Conservation (phyloP, 2,888 invertebrate species). For the Lepidochitona cinerea region DNA sequence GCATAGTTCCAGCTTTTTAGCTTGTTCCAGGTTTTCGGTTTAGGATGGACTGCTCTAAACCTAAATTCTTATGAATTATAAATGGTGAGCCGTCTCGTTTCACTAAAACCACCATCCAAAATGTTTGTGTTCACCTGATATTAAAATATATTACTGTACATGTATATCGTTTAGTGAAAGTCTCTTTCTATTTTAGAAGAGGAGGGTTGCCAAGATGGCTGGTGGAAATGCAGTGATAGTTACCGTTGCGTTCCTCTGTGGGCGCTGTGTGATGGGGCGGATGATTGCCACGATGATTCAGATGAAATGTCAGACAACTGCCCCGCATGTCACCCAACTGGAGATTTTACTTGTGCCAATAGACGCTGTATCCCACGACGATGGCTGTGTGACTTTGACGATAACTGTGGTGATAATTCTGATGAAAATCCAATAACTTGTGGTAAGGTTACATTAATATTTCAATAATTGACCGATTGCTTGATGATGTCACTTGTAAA, state of each 20-base stretch:
- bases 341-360: slow-evolving; percentile 94
- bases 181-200: no score
- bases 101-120: no score
- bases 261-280: slow-evolving; percentile 98
- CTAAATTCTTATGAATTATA: no score
- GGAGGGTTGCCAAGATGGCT: slow-evolving; percentile 92
- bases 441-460: slow-evolving; percentile 56
- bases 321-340: slow-evolving; percentile 87
- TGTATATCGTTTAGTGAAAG: no score
- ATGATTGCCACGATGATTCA: slow-evolving; percentile 95
- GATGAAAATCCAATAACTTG: slow-evolving; percentile 75
- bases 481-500: no score
- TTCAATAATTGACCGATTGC: no score
- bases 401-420: slow-evolving; percentile 95
- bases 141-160: no score
- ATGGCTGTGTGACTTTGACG: slow-evolving; percentile 89
- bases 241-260: slow-evolving; percentile 98
- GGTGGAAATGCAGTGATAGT: slow-evolving; percentile 94
- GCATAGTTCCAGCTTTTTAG: no score
- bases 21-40: no score
- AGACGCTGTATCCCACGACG: slow-evolving; percentile 82
- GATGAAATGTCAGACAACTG: slow-evolving; percentile 94
- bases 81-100: no score
- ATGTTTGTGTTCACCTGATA: no score
- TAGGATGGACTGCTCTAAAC: no score